Conservation (phyloP, 1,140 invertebrate genomes). For the Ostrea denselamellosa region DNA sequence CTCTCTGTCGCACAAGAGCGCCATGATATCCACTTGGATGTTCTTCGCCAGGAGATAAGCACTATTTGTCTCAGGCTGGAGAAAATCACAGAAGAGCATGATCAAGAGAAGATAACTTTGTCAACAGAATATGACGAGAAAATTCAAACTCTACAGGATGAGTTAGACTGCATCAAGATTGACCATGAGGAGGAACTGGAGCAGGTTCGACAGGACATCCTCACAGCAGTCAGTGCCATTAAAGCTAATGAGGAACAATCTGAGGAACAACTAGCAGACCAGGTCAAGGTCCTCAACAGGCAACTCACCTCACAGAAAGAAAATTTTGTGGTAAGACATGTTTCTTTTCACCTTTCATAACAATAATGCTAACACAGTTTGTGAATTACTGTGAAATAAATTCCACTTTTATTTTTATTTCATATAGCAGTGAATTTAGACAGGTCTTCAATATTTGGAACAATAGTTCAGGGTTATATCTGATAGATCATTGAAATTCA, state of each 20-base stretch:
- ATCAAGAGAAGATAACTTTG: conserved; percentile 65
- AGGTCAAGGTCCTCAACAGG: conserved; percentile 63
- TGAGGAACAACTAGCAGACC: conserved; percentile 64
- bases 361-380: background rate
- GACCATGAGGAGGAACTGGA: conserved; percentile 75
- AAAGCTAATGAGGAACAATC: conserved; percentile 71
- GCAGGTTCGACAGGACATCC: conserved; percentile 72
- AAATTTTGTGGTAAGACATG: conserved; percentile 60
- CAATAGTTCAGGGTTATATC: background rate
- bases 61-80: conserved; percentile 65
- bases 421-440: background rate
- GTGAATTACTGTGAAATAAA: background rate
- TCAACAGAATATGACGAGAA: conserved; percentile 68
- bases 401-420: background rate
- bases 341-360: background rate
- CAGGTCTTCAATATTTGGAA: background rate
- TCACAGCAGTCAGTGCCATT: conserved; percentile 74
- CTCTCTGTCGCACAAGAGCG: conserved; percentile 66
- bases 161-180: conserved; percentile 64
- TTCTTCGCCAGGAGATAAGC: conserved; percentile 69
- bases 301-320: conserved; percentile 67
- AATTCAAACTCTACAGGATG: conserved; percentile 67
- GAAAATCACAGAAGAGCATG: conserved; percentile 67
- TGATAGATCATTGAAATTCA: background rate
- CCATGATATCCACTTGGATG: conserved; percentile 71